phyloP scores from a whole-genome alignment of 2,797 vertebrate species.

The Numenius phaeopus region DNA sequence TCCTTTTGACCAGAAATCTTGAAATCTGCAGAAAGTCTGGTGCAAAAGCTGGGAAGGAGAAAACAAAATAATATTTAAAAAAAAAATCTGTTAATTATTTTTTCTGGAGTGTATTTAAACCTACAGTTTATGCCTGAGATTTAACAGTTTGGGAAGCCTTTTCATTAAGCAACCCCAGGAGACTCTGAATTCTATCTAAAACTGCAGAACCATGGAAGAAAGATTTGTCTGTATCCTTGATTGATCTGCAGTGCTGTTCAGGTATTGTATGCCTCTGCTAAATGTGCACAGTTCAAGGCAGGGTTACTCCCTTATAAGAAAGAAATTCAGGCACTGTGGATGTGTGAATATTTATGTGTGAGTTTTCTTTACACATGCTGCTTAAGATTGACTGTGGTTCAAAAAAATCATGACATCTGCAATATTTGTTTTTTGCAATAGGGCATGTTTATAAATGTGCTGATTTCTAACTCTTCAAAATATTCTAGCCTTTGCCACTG shows the following conservation, averaged over 20 bases:
- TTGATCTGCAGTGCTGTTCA: neutral
- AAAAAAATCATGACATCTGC: neutral
- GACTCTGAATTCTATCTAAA: neutral
- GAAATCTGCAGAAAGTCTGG: neutral
- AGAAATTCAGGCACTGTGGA: neutral
- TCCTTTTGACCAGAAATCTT: constrained; percentile 1
- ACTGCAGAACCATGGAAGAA: neutral
- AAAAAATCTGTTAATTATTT: neutral
- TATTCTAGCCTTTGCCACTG: neutral
- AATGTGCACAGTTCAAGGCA: constrained; percentile 22
- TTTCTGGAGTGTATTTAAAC: neutral
- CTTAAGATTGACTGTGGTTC: neutral
- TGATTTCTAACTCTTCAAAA: neutral
- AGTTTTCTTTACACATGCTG: neutral
- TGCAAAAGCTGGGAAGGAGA: neutral
- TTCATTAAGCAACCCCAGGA: constrained; percentile 8
- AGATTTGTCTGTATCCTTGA: constrained; percentile 10
- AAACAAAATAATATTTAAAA: neutral
- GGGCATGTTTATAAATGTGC: neutral
- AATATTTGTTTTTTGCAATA: neutral
- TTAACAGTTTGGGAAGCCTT: constrained; percentile 5
- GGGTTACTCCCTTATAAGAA: constrained; percentile 30
- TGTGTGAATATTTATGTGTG: constrained; percentile 39
- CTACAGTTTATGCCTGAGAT: neutral
- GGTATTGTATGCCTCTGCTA: constrained; percentile 4